A percentile compares a stretch with the other conserved stretches of the same genome.
These are phyloP conservation scores for Andrena fulva DNA, from an alignment of 2,888 invertebrate genomes.

Conservation along the genomic window DNA sequence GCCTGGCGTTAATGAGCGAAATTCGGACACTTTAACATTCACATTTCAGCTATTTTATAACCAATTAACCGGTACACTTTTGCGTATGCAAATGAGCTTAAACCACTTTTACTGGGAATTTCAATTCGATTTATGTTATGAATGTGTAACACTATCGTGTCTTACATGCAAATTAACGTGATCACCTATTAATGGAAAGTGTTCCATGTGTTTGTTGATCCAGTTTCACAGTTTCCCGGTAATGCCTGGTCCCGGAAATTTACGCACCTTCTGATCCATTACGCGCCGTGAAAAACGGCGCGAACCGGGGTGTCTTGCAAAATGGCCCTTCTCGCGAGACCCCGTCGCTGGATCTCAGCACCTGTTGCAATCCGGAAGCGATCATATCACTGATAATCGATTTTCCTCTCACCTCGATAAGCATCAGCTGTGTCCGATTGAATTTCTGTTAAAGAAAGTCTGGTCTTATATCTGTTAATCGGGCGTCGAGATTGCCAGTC, in stretches of 20 bases:
- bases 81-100: constrained; percentile 1
- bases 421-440: constrained; percentile 34
- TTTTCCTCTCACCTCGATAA: constrained; percentile 31
- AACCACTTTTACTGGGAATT: constrained; percentile 40
- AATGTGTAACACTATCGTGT: background rate
- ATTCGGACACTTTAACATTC: background rate
- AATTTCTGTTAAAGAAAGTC: constrained; percentile 56
- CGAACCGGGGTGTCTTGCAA: background rate
- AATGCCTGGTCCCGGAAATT: constrained; percentile 10
- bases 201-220: constrained; percentile 47
- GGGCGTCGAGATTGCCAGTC: background rate
- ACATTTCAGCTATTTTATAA: background rate
- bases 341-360: background rate
- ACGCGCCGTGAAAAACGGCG: background rate
- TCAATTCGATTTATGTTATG: background rate
- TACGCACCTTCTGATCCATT: background rate
- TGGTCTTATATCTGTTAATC: background rate
- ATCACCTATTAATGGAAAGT: constrained; percentile 52
- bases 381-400: constrained; percentile 11
- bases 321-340: background rate
- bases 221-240: constrained; percentile 33
- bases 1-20: background rate
- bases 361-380: constrained; percentile 6
- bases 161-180: constrained; percentile 35
- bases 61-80: background rate